These are phyloP conservation scores for Petrolisthes manimaculis DNA, from an alignment of 2,888 invertebrate species.

Conservation along the genomic window DNA sequence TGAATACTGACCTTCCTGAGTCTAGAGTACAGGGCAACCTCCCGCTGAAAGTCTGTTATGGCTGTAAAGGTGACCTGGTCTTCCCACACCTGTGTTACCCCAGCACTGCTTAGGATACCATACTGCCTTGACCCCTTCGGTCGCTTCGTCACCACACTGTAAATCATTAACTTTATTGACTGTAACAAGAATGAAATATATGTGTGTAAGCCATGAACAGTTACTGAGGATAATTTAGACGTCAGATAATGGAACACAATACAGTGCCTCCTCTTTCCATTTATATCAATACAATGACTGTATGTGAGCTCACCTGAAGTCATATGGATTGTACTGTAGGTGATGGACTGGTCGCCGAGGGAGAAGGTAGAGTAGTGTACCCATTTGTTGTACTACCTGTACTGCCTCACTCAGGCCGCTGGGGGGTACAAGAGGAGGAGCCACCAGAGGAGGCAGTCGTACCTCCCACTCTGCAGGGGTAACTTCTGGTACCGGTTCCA, in stretches of 20 bases:
- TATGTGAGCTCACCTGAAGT: slow-evolving; percentile 43
- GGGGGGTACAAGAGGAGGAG: slow-evolving; percentile 40
- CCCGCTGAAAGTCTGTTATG: slow-evolving; percentile 47
- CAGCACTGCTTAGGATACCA: slow-evolving; percentile 49
- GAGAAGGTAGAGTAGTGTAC: slow-evolving; percentile 50
- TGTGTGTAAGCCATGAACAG: too few relatives aligned
- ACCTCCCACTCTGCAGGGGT: slow-evolving; percentile 18
- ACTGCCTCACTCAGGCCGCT: slow-evolving; percentile 42
- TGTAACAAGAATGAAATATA: too few relatives aligned
- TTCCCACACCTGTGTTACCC: slow-evolving; percentile 54
- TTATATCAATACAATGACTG: background rate
- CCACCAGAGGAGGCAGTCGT: slow-evolving; percentile 53
- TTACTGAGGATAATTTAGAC: too few relatives aligned
- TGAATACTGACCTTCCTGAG: slow-evolving; percentile 33
- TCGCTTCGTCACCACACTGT: slow-evolving; percentile 37
- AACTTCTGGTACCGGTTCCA: background rate
- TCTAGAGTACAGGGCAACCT: slow-evolving; percentile 29
- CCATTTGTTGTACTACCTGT: slow-evolving; percentile 31
- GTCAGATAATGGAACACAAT: too few relatives aligned
- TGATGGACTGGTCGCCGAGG: slow-evolving; percentile 33
- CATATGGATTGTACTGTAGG: slow-evolving; percentile 53
- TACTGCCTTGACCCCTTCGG: slow-evolving; percentile 37
- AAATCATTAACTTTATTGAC: background rate
- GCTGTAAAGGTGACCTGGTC: slow-evolving; percentile 49
- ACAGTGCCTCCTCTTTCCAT: background rate